These are phyloP conservation scores for Tinea pellionella DNA, from an alignment of 2,888 invertebrate genomes.

Conservation along the genomic window DNA sequence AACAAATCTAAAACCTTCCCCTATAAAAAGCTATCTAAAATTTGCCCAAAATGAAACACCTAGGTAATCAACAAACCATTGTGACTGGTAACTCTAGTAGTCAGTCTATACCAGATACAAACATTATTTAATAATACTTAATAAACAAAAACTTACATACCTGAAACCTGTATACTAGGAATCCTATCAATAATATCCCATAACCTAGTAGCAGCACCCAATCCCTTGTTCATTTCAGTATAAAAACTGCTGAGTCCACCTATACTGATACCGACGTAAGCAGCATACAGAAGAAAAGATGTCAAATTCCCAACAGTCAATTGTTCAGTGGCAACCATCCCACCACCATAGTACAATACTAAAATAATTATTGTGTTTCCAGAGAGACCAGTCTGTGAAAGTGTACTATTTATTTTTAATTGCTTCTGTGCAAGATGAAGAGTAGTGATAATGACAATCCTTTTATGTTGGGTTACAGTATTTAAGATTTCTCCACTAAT, in stretches of 20 bases:
- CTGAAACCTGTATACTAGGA: slow-evolving; percentile 79
- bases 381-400: slow-evolving; percentile 81
- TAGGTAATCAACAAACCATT: background rate
- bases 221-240: slow-evolving; percentile 91
- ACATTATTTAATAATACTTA: background rate
- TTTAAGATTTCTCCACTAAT: too few relatives aligned
- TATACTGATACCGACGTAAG: slow-evolving; percentile 91
- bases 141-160: slow-evolving; percentile 34
- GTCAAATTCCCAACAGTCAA: slow-evolving; percentile 90
- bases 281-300: slow-evolving; percentile 94
- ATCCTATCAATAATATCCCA: slow-evolving; percentile 90
- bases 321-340: slow-evolving; percentile 83
- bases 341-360: slow-evolving; percentile 92
- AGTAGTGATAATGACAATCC: background rate
- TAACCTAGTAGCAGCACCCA: slow-evolving; percentile 90
- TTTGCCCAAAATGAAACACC: background rate
- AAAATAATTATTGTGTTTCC: slow-evolving; percentile 91
- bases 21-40: too few relatives aligned
- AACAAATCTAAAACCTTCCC: too few relatives aligned
- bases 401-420: background rate
- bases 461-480: too few relatives aligned
- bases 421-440: background rate
- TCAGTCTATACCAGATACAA: background rate
- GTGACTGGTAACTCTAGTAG: background rate
- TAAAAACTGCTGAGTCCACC: slow-evolving; percentile 93